Conservation (phyloP, 2,888 invertebrate species). For the Drosophila yooni region DNA sequence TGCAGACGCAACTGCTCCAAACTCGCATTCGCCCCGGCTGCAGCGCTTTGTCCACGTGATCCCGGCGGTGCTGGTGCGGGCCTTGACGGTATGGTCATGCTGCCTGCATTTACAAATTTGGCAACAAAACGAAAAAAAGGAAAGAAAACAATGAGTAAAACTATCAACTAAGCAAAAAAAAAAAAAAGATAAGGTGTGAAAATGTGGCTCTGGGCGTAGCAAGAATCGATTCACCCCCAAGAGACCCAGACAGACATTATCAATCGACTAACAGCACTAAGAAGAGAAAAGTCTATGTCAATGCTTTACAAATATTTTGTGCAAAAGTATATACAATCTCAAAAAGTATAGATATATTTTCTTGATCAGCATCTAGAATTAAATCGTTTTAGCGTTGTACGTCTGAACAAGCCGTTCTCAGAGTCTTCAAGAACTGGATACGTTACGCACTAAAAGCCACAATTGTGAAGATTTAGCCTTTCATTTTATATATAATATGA, state of each 20-base stretch:
- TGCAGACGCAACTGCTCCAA: slow-evolving; percentile 82
- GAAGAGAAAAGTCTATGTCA: not conserved
- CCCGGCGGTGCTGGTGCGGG: slow-evolving; percentile 85
- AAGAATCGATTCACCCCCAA: not conserved
- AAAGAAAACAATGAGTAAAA: not conserved
- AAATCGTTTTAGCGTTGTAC: not conserved
- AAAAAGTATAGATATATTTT: too few species aligned
- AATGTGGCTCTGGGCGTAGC: not conserved
- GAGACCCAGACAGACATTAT: not conserved
- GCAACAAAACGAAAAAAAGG: not conserved
- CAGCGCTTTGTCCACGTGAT: slow-evolving; percentile 74
- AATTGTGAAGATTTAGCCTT: not conserved
- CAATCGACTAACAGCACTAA: not conserved
- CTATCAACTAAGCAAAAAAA: not conserved
- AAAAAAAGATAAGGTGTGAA: not conserved
- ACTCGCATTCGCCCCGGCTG: slow-evolving; percentile 82
- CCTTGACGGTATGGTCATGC: slow-evolving; percentile 85
- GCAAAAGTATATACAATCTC: not conserved
- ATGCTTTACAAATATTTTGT: not conserved
- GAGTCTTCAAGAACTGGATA: not conserved
- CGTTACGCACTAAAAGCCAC: not conserved
- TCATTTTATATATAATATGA: not conserved
- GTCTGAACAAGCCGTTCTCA: not conserved
- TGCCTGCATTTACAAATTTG: slow-evolving; percentile 38
- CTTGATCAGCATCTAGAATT: not conserved